Evolutionary conservation across 2,888 invertebrate species (phyloP).

Genomic region (Andrena marginata): DNA sequence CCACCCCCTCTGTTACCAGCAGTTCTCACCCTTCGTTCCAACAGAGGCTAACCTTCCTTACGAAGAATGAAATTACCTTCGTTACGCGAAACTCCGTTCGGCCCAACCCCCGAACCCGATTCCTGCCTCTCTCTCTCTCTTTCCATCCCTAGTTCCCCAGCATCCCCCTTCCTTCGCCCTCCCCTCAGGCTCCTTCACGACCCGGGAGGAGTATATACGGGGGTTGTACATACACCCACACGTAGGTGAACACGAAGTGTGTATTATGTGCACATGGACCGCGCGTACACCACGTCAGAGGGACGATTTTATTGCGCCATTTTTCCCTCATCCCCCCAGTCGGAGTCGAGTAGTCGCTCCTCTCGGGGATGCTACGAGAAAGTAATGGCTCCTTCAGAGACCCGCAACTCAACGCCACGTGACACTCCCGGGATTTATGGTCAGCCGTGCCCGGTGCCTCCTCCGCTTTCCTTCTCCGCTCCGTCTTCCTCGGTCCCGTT

Average conservation of each 20-base stretch:
- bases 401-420: constrained; percentile 68
- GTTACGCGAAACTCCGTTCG: constrained; percentile 83
- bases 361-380: constrained; percentile 65
- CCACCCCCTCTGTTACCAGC: constrained; percentile 19
- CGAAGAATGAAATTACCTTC: constrained; percentile 85
- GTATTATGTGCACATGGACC: constrained; percentile 49
- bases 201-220: constrained; percentile 34
- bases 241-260: constrained; percentile 35
- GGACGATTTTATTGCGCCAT: constrained; percentile 73
- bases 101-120: constrained; percentile 70
- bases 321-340: constrained; percentile 57
- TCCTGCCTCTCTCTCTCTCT: constrained; percentile 53
- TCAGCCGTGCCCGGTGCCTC: constrained; percentile 42
- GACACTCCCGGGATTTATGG: constrained; percentile 68
- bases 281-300: constrained; percentile 54
- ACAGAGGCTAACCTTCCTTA: constrained; percentile 76
- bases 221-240: constrained; percentile 41
- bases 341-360: constrained; percentile 13
- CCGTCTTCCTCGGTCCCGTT: background rate
- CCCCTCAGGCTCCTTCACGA: constrained; percentile 31
- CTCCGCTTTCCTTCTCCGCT: constrained; percentile 10
- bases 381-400: constrained; percentile 72
- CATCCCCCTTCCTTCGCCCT: constrained; percentile 21
- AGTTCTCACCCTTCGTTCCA: constrained; percentile 64
- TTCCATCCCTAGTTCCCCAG: constrained; percentile 20